Base-by-base conservation (phyloP, 2,888 invertebrate genomes). In the Eilema caniola region DNA sequence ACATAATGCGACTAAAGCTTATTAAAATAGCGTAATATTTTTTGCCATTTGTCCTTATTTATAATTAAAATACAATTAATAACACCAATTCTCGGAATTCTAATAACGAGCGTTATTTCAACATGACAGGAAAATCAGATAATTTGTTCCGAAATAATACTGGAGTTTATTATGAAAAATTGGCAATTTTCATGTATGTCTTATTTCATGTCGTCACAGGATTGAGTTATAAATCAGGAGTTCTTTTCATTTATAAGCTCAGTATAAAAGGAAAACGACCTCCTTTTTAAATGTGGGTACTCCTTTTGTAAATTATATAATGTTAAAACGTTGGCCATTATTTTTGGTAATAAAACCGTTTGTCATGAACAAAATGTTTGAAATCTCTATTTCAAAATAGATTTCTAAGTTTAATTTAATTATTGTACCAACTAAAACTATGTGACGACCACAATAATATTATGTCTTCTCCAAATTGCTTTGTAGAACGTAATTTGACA, bases 111-210 rank as follows among this genome's bases (percentile, higher is more conserved):
- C 24, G n/a, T 31, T 4, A 20, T 33, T 57, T 70, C 31, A 75
- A 77, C 64, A 73, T 63, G 66, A 67, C 64, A 63, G 68, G 72
- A 75, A 76, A 78, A 75, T 80, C 79, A 82, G 83, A 87, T 84
- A 84, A 85, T 86, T 86, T 83, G 81, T 77, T 73, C 75, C 67
- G 63, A 77, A 79, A 81, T 87, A 86, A 86, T 86, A 85, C 83
- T 83, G 83, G 33, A 82, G 86, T 86, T 93, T 93, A 94, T 93
- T 92, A 94, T 92, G 92, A 95, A 89, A 89, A 93, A 95, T 94
- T 92, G 95, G 85, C 93, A 94, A 95, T 95, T 94, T 94, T 93
- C 93, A 92, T 91, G 93, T 93, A 87, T 92, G 92, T 92, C 92
- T 91, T 89, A 89, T 89, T 91, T 90, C 90, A 90, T 90, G 91